Evolutionary conservation across 2,888 invertebrate genomes (phyloP).

Genomic region (Ormia ochracea): DNA sequence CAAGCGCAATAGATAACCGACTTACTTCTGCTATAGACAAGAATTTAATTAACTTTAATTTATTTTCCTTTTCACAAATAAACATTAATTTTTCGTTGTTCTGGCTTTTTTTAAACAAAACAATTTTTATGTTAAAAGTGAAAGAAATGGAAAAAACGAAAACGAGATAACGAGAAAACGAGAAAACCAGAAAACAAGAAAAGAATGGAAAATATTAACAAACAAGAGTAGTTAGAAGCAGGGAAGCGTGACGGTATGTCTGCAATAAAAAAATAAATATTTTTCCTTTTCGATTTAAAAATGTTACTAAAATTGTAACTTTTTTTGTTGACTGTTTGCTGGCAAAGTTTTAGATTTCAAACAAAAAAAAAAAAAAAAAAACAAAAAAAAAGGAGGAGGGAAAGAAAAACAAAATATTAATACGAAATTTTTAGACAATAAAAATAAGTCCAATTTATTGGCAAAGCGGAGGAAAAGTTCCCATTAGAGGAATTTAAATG

Average conservation of each 20-base stretch:
- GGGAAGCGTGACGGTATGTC: slow-evolving; percentile 41
- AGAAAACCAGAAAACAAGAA: slow-evolving; percentile 24
- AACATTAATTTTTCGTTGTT: slow-evolving; percentile 41
- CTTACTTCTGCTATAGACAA: slow-evolving; percentile 38
- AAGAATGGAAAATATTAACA: slow-evolving; percentile 15
- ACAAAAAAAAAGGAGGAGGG: not conserved
- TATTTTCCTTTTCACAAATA: slow-evolving; percentile 46
- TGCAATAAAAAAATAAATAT: no score
- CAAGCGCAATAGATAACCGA: slow-evolving; percentile 26
- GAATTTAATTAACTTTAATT: slow-evolving; percentile 63
- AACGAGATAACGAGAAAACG: no score
- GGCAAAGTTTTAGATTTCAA: slow-evolving; percentile 32
- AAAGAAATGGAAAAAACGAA: no score
- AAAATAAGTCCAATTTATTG: slow-evolving; percentile 25
- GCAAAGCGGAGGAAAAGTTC: slow-evolving; percentile 11
- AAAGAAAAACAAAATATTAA: not conserved
- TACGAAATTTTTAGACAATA: slow-evolving; percentile 19
- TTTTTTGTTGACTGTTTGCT: slow-evolving; percentile 39
- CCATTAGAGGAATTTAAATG: not conserved
- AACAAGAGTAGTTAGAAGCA: slow-evolving; percentile 9
- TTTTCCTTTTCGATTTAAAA: not conserved
- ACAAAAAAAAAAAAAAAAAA: not conserved
- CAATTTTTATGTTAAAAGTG: slow-evolving; percentile 43
- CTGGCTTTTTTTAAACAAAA: slow-evolving; percentile 27
- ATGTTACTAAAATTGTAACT: slow-evolving; percentile 11